Evolutionary conservation across 1,140 invertebrate species (phyloP).

Genomic region (Marisa cornuarietis): DNA sequence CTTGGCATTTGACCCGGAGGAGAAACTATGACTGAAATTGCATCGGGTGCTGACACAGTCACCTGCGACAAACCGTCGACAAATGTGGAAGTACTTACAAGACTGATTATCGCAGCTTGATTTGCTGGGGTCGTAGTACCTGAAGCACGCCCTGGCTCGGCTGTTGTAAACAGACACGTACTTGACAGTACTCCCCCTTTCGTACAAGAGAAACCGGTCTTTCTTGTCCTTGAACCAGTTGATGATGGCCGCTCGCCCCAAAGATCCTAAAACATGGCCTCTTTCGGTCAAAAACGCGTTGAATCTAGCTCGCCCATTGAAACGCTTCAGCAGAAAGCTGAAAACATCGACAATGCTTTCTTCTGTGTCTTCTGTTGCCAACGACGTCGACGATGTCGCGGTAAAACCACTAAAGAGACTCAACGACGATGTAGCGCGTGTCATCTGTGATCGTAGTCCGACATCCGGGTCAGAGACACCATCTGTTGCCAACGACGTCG

Average conservation of each 20-base stretch:
- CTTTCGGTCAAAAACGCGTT: not conserved
- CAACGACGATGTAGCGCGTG: not conserved
- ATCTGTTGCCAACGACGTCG: too few relatives aligned
- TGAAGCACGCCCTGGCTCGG: not conserved
- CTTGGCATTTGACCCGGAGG: not conserved
- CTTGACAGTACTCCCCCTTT: not conserved
- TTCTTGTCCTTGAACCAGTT: not conserved
- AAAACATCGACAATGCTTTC: not conserved
- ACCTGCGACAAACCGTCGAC: not conserved
- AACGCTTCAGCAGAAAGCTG: not conserved
- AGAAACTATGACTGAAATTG: not conserved
- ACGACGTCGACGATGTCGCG: not conserved
- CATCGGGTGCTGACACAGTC: not conserved
- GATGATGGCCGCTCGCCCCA: not conserved
- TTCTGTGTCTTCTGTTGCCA: not conserved
- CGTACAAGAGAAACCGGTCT: not conserved
- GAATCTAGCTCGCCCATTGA: not conserved
- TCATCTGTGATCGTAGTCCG: not conserved
- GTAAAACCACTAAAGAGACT: not conserved
- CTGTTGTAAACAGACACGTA: not conserved
- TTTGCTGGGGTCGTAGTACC: not conserved
- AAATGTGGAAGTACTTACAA: constrained; percentile 2
- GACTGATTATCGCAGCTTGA: not conserved
- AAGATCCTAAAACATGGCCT: not conserved
- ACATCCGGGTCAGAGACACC: not conserved